phyloP scores from a whole-genome alignment of 2,888 invertebrate species.

The Argyresthia albistria region DNA sequence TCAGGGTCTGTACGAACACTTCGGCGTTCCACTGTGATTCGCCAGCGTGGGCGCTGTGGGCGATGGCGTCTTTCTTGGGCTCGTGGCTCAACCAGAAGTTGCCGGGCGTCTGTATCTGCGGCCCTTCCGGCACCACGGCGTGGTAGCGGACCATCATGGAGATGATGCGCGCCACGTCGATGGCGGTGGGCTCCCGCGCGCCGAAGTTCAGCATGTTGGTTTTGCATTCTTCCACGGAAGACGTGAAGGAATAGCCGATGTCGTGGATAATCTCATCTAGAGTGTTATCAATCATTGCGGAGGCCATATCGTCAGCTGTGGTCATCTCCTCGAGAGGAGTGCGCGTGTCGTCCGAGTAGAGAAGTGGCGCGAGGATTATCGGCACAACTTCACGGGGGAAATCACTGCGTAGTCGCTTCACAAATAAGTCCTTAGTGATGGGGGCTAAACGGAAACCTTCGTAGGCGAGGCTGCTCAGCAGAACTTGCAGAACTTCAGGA shows the following conservation, averaged over 20 bases:
- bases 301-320: slow-evolving; percentile 73
- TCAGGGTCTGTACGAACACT: slow-evolving; percentile 92
- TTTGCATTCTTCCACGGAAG: slow-evolving; percentile 89
- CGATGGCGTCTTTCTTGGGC: slow-evolving; percentile 63
- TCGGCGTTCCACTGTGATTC: slow-evolving; percentile 91
- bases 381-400: slow-evolving; percentile 92
- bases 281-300: slow-evolving; percentile 80
- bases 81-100: slow-evolving; percentile 75
- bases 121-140: slow-evolving; percentile 74
- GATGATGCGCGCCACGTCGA: slow-evolving; percentile 88
- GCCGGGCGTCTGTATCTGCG: slow-evolving; percentile 78
- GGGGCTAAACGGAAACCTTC: slow-evolving; percentile 77
- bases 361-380: slow-evolving; percentile 88
- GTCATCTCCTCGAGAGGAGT: slow-evolving; percentile 76
- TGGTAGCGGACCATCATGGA: slow-evolving; percentile 91
- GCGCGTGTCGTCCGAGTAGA: slow-evolving; percentile 86
- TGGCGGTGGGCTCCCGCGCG: slow-evolving; percentile 85
- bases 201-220: slow-evolving; percentile 87
- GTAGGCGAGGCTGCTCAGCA: slow-evolving; percentile 76
- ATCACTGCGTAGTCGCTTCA: slow-evolving; percentile 86
- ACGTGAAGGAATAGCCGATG: slow-evolving; percentile 92
- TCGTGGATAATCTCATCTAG: slow-evolving; percentile 93
- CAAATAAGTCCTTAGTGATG: slow-evolving; percentile 85
- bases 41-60: slow-evolving; percentile 40
- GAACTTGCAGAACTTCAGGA: slow-evolving; percentile 89